These are phyloP conservation scores for Clarias platycephalus DNA, from an alignment of 2,797 vertebrate genomes.

Conservation along the genomic window DNA sequence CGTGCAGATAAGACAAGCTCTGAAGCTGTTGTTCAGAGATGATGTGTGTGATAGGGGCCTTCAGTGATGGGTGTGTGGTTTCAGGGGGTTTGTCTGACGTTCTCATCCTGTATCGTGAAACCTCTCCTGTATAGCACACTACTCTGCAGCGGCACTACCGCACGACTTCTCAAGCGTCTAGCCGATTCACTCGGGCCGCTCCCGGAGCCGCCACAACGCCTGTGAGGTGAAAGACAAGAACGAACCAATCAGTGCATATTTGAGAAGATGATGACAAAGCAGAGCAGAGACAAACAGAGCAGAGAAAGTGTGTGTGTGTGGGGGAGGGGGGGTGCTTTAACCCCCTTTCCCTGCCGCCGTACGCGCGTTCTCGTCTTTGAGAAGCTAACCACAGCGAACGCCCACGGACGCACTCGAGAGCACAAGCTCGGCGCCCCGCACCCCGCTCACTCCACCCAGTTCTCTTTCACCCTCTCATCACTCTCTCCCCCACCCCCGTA, in stretches of 20 bases:
- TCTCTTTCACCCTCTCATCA: slow-evolving; percentile 36
- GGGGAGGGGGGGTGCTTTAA: not conserved
- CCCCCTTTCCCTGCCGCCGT: slow-evolving; percentile 20
- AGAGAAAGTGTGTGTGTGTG: too few species aligned
- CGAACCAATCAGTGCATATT: slow-evolving; percentile 25
- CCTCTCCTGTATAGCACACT: not conserved
- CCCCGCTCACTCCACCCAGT: slow-evolving; percentile 30
- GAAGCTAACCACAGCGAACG: slow-evolving; percentile 61
- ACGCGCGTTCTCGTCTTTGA: slow-evolving; percentile 46
- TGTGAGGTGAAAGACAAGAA: not conserved
- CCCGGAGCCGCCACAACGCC: not conserved
- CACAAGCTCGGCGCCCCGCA: slow-evolving; percentile 39
- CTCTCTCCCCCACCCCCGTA: slow-evolving; percentile 45
- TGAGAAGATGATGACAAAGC: slow-evolving; percentile 48
- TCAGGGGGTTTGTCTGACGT: slow-evolving; percentile 44
- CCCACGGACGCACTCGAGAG: slow-evolving; percentile 61
- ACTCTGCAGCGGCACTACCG: not conserved
- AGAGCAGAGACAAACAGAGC: slow-evolving; percentile 20
- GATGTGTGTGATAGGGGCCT: slow-evolving; percentile 62
- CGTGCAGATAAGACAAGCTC: slow-evolving; percentile 67
- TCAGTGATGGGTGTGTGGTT: slow-evolving; percentile 56
- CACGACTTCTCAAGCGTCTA: slow-evolving; percentile 11
- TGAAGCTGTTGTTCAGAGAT: slow-evolving; percentile 68
- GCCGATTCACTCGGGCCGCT: not conserved
- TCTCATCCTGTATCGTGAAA: slow-evolving; percentile 42